phyloP scores from a whole-genome alignment of 2,888 invertebrate genomes.

The Megastigmus dorsalis region DNA sequence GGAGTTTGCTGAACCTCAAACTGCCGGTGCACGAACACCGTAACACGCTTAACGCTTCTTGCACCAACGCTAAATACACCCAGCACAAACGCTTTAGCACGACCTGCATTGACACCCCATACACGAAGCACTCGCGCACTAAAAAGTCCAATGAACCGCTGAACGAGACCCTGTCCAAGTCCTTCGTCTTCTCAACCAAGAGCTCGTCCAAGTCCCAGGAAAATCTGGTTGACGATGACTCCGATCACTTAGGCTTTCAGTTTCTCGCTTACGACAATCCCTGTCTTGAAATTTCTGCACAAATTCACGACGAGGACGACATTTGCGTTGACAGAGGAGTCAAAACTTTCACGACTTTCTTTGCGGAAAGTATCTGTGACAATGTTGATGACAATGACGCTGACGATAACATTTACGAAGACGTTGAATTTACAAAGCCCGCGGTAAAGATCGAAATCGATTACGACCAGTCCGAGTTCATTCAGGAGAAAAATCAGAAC shows the following conservation, averaged over 20 bases:
- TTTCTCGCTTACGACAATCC: conserved; percentile 30
- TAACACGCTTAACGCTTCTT: conserved; percentile 62
- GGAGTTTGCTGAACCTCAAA: conserved; percentile 65
- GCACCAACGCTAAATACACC: conserved; percentile 50
- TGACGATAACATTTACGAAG: too few relatives aligned
- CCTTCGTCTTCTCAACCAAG: conserved; percentile 38
- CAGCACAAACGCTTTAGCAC: conserved; percentile 34
- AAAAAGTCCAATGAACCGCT: neutral
- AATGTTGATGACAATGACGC: neutral
- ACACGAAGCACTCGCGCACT: neutral
- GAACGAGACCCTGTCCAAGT: conserved; percentile 35
- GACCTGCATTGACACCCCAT: neutral
- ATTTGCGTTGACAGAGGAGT: neutral
- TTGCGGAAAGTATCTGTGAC: conserved; percentile 2
- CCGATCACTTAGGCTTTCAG: neutral
- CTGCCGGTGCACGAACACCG: conserved; percentile 42
- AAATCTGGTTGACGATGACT: conserved; percentile 41
- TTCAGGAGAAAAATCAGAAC: conserved; percentile 64
- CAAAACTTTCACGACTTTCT: conserved; percentile 17
- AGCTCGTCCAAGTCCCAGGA: conserved; percentile 21
- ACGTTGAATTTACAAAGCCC: conserved; percentile 24
- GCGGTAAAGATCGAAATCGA: conserved; percentile 21
- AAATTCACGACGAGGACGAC: conserved; percentile 14
- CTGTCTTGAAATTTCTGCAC: conserved; percentile 19
- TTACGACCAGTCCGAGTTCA: conserved; percentile 46